These are phyloP conservation scores for Meloidogyne exigua DNA, from an alignment of 1,140 invertebrate species.

Conservation along the genomic window DNA sequence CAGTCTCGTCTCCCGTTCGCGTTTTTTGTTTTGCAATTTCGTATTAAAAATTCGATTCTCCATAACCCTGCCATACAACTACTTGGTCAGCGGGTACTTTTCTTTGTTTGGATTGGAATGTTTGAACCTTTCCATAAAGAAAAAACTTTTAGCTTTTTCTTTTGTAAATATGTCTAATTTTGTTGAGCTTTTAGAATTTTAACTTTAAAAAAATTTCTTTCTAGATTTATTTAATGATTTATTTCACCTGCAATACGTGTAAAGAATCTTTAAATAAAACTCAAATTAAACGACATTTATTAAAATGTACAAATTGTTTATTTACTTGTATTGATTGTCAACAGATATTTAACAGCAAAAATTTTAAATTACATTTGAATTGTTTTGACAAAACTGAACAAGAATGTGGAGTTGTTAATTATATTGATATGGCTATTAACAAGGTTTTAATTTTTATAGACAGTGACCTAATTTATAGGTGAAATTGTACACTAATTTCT, in stretches of 20 bases:
- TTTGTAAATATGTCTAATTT: too few species aligned
- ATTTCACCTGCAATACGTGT: not conserved
- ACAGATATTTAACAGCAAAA: not conserved
- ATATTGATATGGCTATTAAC: not conserved
- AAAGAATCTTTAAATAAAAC: not conserved
- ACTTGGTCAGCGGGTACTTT: too few species aligned
- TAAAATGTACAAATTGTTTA: not conserved
- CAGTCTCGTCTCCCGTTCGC: too few species aligned
- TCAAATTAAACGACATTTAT: not conserved
- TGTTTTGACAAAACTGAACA: not conserved
- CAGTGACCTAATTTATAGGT: not conserved
- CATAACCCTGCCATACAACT: too few species aligned
- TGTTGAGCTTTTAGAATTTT: not conserved
- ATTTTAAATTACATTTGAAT: not conserved
- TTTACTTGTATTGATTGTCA: constrained; percentile 1
- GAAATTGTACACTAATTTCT: too few species aligned
- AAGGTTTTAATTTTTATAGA: not conserved
- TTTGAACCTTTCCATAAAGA: too few species aligned
- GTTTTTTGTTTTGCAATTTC: too few species aligned
- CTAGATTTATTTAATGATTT: not conserved
- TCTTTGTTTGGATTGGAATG: too few species aligned
- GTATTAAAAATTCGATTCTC: too few species aligned
- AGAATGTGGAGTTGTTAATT: not conserved
- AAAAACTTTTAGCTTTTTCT: too few species aligned
- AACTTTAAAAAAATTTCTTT: too few species aligned